These are phyloP conservation scores for Chiroxiphia lanceolata DNA, from an alignment of 2,797 vertebrate genomes.

Conservation along the genomic window DNA sequence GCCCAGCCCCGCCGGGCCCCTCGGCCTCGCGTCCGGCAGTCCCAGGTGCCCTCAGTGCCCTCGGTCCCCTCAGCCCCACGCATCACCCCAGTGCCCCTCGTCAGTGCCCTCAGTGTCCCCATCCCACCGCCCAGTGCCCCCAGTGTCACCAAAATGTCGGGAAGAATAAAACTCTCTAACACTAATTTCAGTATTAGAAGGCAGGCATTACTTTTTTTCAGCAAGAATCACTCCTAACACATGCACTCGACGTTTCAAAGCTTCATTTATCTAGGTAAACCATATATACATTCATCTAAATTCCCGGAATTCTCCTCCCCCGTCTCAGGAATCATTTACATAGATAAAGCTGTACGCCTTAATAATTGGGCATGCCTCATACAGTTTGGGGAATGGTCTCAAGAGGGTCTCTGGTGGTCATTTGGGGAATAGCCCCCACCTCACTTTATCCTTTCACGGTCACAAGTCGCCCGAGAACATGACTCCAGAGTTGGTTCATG, in stretches of 20 bases:
- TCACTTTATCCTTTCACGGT: neutral
- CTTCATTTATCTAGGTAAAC: neutral
- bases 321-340: neutral
- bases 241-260: neutral
- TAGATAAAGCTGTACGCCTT: neutral
- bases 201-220: neutral
- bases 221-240: too few relatives aligned
- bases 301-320: too few relatives aligned
- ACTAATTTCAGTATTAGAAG: neutral
- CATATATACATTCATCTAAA: neutral
- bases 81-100: too few relatives aligned
- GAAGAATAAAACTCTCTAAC: neutral
- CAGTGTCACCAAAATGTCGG: neutral
- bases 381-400: too few relatives aligned
- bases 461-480: neutral
- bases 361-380: fast-evolving
- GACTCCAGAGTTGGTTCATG: neutral
- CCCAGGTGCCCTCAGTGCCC: neutral
- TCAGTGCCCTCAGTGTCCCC: too few relatives aligned
- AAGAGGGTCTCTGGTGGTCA: neutral
- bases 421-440: neutral
- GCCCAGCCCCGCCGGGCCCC: too few relatives aligned
- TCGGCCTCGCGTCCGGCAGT: neutral
- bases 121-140: neutral
- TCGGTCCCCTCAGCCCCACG: neutral